phyloP scores from a whole-genome alignment of 2,113 vertebrate species.

The Toxostoma redivivum region DNA sequence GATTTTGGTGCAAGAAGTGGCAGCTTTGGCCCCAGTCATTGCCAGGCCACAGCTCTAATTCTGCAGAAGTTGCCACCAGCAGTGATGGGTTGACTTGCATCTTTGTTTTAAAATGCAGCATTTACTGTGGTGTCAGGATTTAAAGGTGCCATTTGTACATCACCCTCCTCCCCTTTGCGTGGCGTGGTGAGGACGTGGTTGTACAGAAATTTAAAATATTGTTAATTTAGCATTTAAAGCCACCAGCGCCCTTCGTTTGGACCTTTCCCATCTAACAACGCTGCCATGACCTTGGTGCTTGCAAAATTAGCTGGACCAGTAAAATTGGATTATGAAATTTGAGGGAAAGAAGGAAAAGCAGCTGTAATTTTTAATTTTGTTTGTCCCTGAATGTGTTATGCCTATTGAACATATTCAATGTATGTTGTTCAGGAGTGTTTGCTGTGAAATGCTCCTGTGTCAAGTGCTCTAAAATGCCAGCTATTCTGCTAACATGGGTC shows the following conservation, averaged over 20 bases:
- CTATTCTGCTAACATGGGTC: accelerated
- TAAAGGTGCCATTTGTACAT: background rate
- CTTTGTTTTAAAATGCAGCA: background rate
- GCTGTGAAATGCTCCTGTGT: background rate
- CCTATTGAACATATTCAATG: background rate
- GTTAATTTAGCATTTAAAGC: background rate
- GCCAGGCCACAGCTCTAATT: background rate
- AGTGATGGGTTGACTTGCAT: background rate
- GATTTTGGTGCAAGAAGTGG: background rate
- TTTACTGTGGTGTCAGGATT: background rate
- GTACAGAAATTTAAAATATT: background rate
- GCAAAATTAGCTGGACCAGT: background rate
- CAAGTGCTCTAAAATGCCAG: background rate
- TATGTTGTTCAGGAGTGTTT: accelerated
- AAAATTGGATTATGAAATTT: background rate
- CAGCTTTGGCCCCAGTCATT: background rate
- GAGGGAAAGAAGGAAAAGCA: background rate
- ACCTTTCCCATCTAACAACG: background rate
- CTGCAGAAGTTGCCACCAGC: background rate
- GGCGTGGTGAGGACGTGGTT: accelerated
- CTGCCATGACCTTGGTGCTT: background rate
- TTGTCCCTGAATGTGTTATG: background rate
- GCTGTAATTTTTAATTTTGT: background rate
- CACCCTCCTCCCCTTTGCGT: accelerated
- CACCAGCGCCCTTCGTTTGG: accelerated